phyloP scores from a whole-genome alignment of 2,113 vertebrate genomes.

The Hippocampus zosterae region DNA sequence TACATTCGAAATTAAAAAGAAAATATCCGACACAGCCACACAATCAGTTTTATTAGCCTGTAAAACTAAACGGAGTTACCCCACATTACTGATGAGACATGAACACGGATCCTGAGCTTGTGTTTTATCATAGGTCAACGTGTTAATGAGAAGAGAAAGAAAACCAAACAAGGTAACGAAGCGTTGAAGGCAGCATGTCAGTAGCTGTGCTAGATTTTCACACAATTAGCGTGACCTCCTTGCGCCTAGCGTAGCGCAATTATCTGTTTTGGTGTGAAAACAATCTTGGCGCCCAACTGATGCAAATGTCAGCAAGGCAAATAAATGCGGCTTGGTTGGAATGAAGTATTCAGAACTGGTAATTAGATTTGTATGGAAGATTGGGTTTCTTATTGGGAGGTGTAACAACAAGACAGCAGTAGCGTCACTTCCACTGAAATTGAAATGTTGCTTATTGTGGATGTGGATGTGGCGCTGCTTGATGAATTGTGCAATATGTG shows the following conservation, averaged over 20 bases:
- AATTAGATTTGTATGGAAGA: not conserved
- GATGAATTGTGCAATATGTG: slow-evolving; percentile 25
- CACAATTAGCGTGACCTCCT: slow-evolving; percentile 52
- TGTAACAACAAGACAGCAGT: not conserved
- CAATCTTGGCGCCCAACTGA: slow-evolving; percentile 21
- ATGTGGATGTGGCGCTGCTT: slow-evolving; percentile 11
- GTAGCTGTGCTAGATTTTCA: slow-evolving; percentile 14
- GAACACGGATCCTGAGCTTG: too few species aligned
- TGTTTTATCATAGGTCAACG: too few species aligned
- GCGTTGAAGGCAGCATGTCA: not conserved
- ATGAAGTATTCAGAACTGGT: slow-evolving; percentile 4
- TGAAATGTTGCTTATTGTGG: slow-evolving; percentile 10
- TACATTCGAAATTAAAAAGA: too few species aligned
- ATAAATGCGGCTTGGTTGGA: slow-evolving; percentile 1
- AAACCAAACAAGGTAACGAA: too few species aligned
- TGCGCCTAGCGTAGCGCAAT: slow-evolving; percentile 37
- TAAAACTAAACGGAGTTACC: too few species aligned
- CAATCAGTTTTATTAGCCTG: too few species aligned
- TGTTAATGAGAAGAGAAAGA: too few species aligned
- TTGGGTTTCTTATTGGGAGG: not conserved
- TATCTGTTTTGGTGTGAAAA: slow-evolving; percentile 48
- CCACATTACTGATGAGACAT: too few species aligned
- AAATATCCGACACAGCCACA: too few species aligned
- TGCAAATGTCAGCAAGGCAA: slow-evolving; percentile 52
- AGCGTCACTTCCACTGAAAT: slow-evolving; percentile 10